Evolutionary conservation across 2,113 vertebrate species (phyloP), one percentile per base, ranked within the genome.

Genomic region (Corvus cornix): DNA sequence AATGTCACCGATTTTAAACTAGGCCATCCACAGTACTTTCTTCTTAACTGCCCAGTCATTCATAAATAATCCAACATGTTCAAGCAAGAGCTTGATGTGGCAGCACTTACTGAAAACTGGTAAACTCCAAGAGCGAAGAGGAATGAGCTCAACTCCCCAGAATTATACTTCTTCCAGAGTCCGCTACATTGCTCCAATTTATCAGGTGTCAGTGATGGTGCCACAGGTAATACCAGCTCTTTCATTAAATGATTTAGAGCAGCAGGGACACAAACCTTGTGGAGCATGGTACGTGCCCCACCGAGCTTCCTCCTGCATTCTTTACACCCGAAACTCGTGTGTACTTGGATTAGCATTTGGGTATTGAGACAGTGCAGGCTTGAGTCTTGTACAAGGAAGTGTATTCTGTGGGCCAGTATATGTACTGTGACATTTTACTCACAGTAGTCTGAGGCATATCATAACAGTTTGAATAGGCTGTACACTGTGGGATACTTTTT

Each of bases 161-260:
- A 83, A 62, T 52, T 51, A 60, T 20, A 13, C 23, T 72, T 74
- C 69, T 72, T 75, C 27, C n/a, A 55, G 56, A 67, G 27, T 19
- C 27, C 0, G 0, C n/a, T 64, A 1, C 16, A 2, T 72, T 58
- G 58, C 26, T 68, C 10, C 46, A 31, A 0, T n/a, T 79, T 69
- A 62, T 28, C 51, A 30, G 19, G 49, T 73, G 62, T 49, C 31
- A 49, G 0, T 62, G 53, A 11, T 1, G 1, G 35, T 88, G 59
- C 48, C 1, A 1, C 53, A 49, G 52, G 51, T 80, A 60, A 76
- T 39, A 22, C 16, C 37, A 46, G 18, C 67, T 82, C 46, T 81
- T 60, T 33, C 85, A 69, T 41, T 37, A 64, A 48, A 18, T 37
- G 7, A 53, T 74, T 85, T 55, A 48, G 60, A 69, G 24, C 27